These are phyloP conservation scores for Lophius piscatorius DNA, from an alignment of 2,113 vertebrate genomes.

Conservation along the genomic window DNA sequence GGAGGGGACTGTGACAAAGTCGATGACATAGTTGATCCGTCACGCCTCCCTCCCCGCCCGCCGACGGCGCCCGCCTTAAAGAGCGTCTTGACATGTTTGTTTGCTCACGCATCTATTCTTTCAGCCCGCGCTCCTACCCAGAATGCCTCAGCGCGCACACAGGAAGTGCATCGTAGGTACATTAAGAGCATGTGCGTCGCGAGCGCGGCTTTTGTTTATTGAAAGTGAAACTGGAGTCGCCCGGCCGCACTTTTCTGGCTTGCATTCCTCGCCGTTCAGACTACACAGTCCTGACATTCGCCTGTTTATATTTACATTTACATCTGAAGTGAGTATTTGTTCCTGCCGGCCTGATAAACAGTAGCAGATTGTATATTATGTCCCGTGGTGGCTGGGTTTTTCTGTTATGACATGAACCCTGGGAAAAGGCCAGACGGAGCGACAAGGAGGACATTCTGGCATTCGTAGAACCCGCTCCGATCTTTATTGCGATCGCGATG, in stretches of 20 bases:
- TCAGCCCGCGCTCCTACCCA: conserved; percentile 14
- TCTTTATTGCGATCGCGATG: neutral
- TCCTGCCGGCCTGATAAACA: conserved; percentile 49
- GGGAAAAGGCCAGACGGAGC: conserved; percentile 31
- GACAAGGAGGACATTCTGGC: neutral
- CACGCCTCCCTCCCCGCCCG: neutral
- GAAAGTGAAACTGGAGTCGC: conserved; percentile 49
- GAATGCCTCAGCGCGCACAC: neutral
- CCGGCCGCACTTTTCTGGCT: conserved; percentile 2
- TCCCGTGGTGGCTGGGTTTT: conserved; percentile 37
- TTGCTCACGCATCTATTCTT: neutral
- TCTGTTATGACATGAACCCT: conserved; percentile 38
- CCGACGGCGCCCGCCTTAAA: too few species aligned
- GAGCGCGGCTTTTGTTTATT: conserved; percentile 55
- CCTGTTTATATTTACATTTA: conserved; percentile 50
- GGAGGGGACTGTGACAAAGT: too few species aligned
- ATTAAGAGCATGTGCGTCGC: conserved; percentile 2
- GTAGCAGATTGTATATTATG: conserved; percentile 50
- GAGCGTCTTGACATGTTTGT: neutral
- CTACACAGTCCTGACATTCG: conserved; percentile 37
- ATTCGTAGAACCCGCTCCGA: conserved; percentile 12
- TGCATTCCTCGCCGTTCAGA: conserved; percentile 25
- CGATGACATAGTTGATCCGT: conserved; percentile 4
- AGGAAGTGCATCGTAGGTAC: too few species aligned
- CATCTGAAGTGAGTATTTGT: conserved; percentile 56